Base-by-base conservation (phyloP, 2,113 vertebrate species). In the Platycercus adscitus region DNA sequence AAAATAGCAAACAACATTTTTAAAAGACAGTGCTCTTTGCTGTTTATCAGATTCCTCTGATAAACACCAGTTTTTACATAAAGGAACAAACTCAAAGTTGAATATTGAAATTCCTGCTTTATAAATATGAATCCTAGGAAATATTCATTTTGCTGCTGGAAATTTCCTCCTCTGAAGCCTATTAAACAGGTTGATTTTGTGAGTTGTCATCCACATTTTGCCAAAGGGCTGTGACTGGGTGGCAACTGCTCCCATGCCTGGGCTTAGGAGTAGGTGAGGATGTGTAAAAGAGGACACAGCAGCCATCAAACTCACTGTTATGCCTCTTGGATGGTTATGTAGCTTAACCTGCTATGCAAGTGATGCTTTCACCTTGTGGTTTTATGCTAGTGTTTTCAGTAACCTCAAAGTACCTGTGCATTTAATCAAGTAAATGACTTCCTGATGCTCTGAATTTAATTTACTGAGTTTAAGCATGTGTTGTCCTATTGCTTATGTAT, bases 371-470 rank as follows among this genome's bases (percentile, higher is more conserved):
- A 60, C 72, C 21, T 71, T 75, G 21, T 9, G 41, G 33, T 14
- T 68, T 58, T 28, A 4, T 80, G 53, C 49, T n/a, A 31, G 19
- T 28, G 39, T 39, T 76, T 76, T 56, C 66, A 41, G 70, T 88
- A 56, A 52, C 50, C 69, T 86, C 88, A 60, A 63, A 92, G 33
- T 24, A 78, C 69, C 63, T 63, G 64, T 39, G 73, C 29, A 9
- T 91, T 91, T 90, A 89, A 86, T 91, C 58, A 73, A 81, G 68
- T 63, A 90, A 93, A 86, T 90, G 71, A 26, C 70, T 94, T 87
- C 31, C 31, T 69, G 46, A 58, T 41, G 60, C 46, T 53, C 76
- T 84, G 76, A 70, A 81, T 92, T 83, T 83, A 58, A 83, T 86
- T 78, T 83, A 66, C 46, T 46, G 41, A 66, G 46, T 75, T 90